phyloP scores from a whole-genome alignment of 2,888 invertebrate species.

The Drosophila fulvimacula region DNA sequence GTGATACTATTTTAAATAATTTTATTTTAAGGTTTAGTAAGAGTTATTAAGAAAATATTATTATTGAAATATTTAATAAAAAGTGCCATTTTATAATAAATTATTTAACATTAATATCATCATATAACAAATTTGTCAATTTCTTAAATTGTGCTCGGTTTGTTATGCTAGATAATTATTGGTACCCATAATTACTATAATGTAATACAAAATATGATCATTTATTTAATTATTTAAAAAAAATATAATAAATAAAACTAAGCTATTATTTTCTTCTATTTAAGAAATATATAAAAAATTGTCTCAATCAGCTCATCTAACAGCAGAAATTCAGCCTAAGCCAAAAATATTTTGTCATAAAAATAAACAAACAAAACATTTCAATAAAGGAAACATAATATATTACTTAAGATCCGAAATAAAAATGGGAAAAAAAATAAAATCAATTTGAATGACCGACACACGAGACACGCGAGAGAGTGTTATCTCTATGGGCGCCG shows the following conservation, averaged over 20 bases:
- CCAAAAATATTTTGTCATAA: conserved; percentile 39
- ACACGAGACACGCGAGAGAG: conserved; percentile 12
- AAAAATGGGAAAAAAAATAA: conserved; percentile 9
- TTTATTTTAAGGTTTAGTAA: background rate
- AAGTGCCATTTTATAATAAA: background rate
- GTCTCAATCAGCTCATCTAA: background rate
- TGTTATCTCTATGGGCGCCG: conserved; percentile 68
- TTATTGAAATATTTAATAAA: background rate
- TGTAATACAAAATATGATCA: too few relatives aligned
- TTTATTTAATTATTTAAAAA: background rate
- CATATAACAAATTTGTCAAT: too few relatives aligned
- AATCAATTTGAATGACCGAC: conserved; percentile 28
- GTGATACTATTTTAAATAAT: background rate
- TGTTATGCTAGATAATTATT: too few relatives aligned
- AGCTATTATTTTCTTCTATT: background rate
- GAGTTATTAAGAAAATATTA: background rate
- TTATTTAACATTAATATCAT: too few relatives aligned
- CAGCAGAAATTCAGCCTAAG: conserved; percentile 2
- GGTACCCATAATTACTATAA: too few relatives aligned
- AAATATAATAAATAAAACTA: background rate
- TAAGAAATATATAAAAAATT: too few relatives aligned
- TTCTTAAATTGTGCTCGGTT: too few relatives aligned
- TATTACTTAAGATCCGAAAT: conserved; percentile 2
- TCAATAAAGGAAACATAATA: background rate
- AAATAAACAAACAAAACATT: conserved; percentile 17